These are phyloP conservation scores for Bombus ignitus DNA, from an alignment of 1,140 invertebrate species.

Conservation along the genomic window DNA sequence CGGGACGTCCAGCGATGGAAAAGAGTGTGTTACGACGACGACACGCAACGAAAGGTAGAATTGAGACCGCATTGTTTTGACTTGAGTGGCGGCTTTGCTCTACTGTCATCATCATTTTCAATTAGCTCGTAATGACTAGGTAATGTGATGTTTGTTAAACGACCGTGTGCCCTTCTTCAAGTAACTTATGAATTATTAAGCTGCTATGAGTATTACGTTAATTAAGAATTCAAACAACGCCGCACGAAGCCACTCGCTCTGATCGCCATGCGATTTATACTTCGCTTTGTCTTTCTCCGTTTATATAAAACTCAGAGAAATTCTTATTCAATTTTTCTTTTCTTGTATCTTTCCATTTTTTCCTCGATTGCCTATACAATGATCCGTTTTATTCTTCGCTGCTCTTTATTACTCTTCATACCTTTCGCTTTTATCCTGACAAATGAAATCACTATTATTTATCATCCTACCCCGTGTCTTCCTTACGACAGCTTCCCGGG, in stretches of 20 bases:
- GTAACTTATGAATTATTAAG: constrained; percentile 73
- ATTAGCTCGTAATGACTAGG: constrained; percentile 72
- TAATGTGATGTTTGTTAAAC: constrained; percentile 51
- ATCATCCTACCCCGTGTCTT: constrained; percentile 42
- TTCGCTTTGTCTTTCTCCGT: constrained; percentile 5
- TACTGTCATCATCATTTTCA: constrained; percentile 75
- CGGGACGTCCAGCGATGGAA: neutral
- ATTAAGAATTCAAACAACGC: constrained; percentile 70
- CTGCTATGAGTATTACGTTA: constrained; percentile 61
- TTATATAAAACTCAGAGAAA: neutral
- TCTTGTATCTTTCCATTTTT: neutral
- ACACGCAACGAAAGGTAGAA: neutral
- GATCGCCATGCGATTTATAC: constrained; percentile 15
- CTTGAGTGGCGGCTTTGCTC: constrained; percentile 53
- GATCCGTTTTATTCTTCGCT: neutral
- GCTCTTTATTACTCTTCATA: neutral
- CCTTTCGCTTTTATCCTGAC: constrained; percentile 25
- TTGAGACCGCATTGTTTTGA: constrained; percentile 61
- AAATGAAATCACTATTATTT: constrained; percentile 63
- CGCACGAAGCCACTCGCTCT: constrained; percentile 45
- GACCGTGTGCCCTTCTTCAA: constrained; percentile 17
- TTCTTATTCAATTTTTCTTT: neutral
- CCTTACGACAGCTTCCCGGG: constrained; percentile 25
- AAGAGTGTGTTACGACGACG: neutral
- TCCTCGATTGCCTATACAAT: neutral